These are phyloP conservation scores for Lepisosteus osseus DNA, from an alignment of 2,113 vertebrate genomes.

Conservation along the genomic window DNA sequence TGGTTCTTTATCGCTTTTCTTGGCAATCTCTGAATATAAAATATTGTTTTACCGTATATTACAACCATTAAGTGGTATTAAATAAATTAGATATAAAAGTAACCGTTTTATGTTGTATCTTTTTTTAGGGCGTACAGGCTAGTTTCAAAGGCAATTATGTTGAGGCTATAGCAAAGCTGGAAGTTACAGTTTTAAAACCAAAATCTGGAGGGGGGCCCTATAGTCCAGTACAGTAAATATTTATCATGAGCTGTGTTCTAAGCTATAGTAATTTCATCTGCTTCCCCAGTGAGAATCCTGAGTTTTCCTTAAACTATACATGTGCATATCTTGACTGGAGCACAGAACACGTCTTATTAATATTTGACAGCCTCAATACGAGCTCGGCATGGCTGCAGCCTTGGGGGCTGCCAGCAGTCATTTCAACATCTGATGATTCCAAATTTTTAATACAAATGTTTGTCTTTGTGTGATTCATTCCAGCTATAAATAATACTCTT, in stretches of 20 bases:
- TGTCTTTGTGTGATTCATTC: constrained; percentile 15
- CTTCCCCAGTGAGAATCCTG: too few species aligned
- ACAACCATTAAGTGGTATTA: too few species aligned
- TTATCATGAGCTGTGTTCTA: neutral
- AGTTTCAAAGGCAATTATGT: neutral
- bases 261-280: neutral
- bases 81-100: too few species aligned
- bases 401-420: constrained; percentile 6
- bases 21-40: too few species aligned
- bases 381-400: neutral
- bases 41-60: too few species aligned
- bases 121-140: neutral
- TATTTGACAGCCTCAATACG: neutral
- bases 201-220: neutral
- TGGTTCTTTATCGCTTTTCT: too few species aligned
- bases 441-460: constrained; percentile 11
- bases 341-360: neutral
- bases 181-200: too few species aligned
- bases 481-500: constrained; percentile 3
- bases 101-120: too few species aligned
- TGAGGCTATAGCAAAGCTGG: neutral
- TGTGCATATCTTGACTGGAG: neutral
- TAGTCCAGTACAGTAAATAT: neutral
- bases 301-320: neutral
- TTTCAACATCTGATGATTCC: constrained; percentile 6